phyloP scores from a whole-genome alignment of 2,113 vertebrate genomes.

The Siphamia tubifer region DNA sequence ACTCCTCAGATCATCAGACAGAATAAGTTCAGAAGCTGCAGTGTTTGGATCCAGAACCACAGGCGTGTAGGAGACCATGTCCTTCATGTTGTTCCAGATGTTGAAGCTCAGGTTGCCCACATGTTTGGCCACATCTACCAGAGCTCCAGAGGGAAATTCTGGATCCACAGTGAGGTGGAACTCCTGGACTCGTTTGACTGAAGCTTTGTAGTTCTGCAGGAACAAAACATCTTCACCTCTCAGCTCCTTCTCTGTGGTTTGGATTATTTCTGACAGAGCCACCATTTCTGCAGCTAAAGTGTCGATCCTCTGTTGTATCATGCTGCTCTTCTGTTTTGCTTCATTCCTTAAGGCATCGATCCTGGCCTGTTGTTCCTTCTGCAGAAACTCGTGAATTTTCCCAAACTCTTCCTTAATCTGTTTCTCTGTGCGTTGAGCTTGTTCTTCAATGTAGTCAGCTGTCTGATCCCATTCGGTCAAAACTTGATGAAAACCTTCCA shows the following conservation, averaged over 20 bases:
- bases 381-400: neutral
- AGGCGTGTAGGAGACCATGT: conserved; percentile 1
- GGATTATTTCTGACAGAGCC: conserved; percentile 5
- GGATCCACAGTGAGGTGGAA: neutral
- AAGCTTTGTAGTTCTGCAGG: conserved; percentile 1
- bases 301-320: neutral
- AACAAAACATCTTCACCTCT: neutral
- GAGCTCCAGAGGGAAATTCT: neutral
- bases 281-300: neutral
- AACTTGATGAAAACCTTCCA: neutral
- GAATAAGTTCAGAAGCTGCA: neutral
- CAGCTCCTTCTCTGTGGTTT: neutral
- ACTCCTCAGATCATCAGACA: neutral
- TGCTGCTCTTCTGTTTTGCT: neutral
- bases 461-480: neutral
- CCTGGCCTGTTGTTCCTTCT: neutral
- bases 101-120: conserved; percentile 12
- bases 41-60: conserved; percentile 20
- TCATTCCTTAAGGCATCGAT: neutral
- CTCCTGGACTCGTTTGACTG: neutral
- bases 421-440: neutral
- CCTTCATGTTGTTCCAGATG: conserved; percentile 9
- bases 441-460: neutral
- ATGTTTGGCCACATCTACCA: neutral
- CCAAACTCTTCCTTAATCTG: neutral